Conservation (phyloP, 1,140 invertebrate genomes). For the Aradophagus sp. region DNA sequence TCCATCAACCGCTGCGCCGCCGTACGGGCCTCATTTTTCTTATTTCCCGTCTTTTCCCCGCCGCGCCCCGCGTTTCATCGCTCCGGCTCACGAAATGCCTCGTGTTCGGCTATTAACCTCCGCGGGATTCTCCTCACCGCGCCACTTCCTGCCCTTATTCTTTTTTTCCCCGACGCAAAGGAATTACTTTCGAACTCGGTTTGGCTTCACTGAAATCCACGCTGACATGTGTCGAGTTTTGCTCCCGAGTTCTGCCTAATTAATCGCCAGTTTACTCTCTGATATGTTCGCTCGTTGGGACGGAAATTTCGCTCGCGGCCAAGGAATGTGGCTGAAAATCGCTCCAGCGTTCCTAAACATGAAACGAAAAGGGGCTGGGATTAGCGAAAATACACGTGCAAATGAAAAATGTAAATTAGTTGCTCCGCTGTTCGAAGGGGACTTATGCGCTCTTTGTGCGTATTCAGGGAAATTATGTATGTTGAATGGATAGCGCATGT, state of each 20-base stretch:
- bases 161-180: slow-evolving; percentile 20
- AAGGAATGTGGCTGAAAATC: slow-evolving; percentile 32
- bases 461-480: too few species aligned
- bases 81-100: slow-evolving; percentile 29
- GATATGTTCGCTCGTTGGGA: slow-evolving; percentile 13
- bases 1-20: too few species aligned
- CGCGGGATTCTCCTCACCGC: slow-evolving; percentile 26
- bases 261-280: slow-evolving; percentile 17
- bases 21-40: slow-evolving; percentile 10
- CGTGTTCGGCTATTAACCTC: slow-evolving; percentile 45
- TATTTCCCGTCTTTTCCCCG: slow-evolving; percentile 17
- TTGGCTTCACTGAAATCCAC: slow-evolving; percentile 46
- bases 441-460: too few species aligned
- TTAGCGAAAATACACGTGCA: too few species aligned
- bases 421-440: too few species aligned
- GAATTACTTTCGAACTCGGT: slow-evolving; percentile 40
- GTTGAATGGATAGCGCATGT: too few species aligned
- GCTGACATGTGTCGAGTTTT: slow-evolving; percentile 47
- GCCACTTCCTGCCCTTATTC: slow-evolving; percentile 27
- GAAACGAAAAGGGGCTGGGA: too few species aligned
- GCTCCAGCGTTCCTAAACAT: too few species aligned
- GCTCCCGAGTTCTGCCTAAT: slow-evolving; percentile 31
- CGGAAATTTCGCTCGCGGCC: background rate
- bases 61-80: slow-evolving; percentile 16
- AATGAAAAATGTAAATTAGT: too few species aligned